A percentile compares a stretch with the other conserved stretches of the same genome.
phyloP scores from a whole-genome alignment of 2,888 invertebrate species.

The Imbricaverruca yamaguchii region DNA sequence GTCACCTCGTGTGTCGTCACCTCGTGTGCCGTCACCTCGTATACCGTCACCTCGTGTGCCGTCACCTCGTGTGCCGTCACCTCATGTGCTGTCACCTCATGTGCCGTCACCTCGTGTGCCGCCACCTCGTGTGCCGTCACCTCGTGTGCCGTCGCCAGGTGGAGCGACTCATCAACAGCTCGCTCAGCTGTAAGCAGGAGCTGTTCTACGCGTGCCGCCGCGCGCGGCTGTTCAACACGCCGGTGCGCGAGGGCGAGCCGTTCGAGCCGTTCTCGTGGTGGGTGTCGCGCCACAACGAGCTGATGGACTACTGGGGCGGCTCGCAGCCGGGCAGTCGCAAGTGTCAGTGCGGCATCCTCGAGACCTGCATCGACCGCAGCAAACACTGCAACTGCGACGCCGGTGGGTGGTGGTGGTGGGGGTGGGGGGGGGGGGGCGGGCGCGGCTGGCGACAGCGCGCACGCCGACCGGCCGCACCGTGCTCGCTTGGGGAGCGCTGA shows the following conservation, averaged over 20 bases:
- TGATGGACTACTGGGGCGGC: constrained; percentile 90
- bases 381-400: constrained; percentile 97
- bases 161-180: constrained; percentile 60
- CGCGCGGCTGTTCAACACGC: constrained; percentile 75
- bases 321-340: constrained; percentile 62
- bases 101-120: too few relatives aligned
- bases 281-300: constrained; percentile 86
- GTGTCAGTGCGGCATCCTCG: constrained; percentile 83
- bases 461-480: too few relatives aligned
- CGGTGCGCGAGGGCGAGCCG: constrained; percentile 39
- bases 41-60: too few relatives aligned
- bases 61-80: too few relatives aligned
- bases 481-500: too few relatives aligned
- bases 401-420: constrained; percentile 40
- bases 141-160: not conserved
- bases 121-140: too few relatives aligned
- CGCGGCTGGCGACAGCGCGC: too few relatives aligned
- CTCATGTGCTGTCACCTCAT: too few relatives aligned
- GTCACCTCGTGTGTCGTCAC: too few relatives aligned
- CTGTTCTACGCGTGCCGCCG: constrained; percentile 72
- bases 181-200: constrained; percentile 70
- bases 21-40: too few relatives aligned
- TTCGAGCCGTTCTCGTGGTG: constrained; percentile 84
- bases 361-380: constrained; percentile 68
- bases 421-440: too few relatives aligned